phyloP scores from a whole-genome alignment of 1,140 invertebrate species.

The Drosophila auraria region DNA sequence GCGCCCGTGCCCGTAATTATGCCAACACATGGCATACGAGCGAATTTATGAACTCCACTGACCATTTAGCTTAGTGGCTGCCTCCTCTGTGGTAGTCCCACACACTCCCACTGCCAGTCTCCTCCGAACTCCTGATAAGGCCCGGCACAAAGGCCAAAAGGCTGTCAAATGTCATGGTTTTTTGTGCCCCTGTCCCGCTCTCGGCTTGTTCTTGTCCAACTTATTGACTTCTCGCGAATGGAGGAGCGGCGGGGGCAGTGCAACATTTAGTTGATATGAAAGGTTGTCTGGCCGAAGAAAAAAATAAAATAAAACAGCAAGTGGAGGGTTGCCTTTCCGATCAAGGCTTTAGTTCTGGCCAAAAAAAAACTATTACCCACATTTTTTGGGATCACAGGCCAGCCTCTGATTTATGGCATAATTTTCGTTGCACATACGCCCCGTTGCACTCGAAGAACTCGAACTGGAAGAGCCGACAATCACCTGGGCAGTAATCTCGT shows the following conservation, averaged over 20 bases:
- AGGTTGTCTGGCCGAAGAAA: slow-evolving; percentile 32
- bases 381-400: slow-evolving; percentile 31
- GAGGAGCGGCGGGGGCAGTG: slow-evolving; percentile 24
- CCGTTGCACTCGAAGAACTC: slow-evolving; percentile 10
- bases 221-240: slow-evolving; percentile 33
- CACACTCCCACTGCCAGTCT: slow-evolving; percentile 21
- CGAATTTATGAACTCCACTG: slow-evolving; percentile 75
- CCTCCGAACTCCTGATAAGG: slow-evolving; percentile 72
- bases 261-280: slow-evolving; percentile 55
- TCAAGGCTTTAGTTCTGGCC: slow-evolving; percentile 24
- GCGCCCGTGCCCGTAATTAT: slow-evolving; percentile 63
- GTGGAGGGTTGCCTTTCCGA: slow-evolving; percentile 46
- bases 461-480: slow-evolving; percentile 54
- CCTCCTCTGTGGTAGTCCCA: slow-evolving; percentile 23
- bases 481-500: slow-evolving; percentile 40
- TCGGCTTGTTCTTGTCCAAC: slow-evolving; percentile 40
- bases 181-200: slow-evolving; percentile 26
- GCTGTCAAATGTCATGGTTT: slow-evolving; percentile 76
- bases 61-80: slow-evolving; percentile 58
- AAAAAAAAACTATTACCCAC: slow-evolving; percentile 8
- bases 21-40: slow-evolving; percentile 74
- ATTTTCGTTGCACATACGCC: slow-evolving; percentile 49
- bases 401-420: slow-evolving; percentile 46
- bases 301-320: slow-evolving; percentile 19
- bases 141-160: slow-evolving; percentile 74